Conservation (phyloP, 2,797 vertebrate species). For the Tapera naevia region DNA sequence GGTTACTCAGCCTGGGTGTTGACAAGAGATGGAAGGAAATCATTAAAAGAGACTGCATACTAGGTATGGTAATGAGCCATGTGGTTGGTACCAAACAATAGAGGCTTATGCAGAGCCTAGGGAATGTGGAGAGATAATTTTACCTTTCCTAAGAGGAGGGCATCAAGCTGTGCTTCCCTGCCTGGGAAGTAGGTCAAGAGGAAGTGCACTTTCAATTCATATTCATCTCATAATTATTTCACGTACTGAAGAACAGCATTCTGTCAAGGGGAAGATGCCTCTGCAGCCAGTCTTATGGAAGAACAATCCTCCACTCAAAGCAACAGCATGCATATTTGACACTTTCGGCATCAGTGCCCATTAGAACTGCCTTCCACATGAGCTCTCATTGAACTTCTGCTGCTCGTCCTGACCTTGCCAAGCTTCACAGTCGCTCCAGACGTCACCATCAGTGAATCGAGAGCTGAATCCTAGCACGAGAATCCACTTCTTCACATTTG, state of each 20-base stretch:
- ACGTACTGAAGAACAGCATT: slow-evolving; percentile 38
- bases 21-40: slow-evolving; percentile 57
- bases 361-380: not conserved
- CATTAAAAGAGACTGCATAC: slow-evolving; percentile 40
- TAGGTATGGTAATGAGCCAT: slow-evolving; percentile 53
- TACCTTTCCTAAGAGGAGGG: slow-evolving; percentile 56
- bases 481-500: not conserved
- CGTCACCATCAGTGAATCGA: not conserved
- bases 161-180: slow-evolving; percentile 21
- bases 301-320: not conserved
- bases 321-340: slow-evolving; percentile 3
- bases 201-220: slow-evolving; percentile 61
- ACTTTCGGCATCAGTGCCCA: not conserved
- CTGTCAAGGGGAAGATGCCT: slow-evolving; percentile 21
- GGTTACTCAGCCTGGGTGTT: slow-evolving; percentile 65
- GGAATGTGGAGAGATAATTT: slow-evolving; percentile 48
- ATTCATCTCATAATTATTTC: slow-evolving; percentile 71
- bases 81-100: slow-evolving; percentile 45
- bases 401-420: not conserved
- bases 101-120: slow-evolving; percentile 21
- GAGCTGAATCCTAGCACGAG: not conserved
- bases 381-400: not conserved
- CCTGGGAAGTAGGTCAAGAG: slow-evolving; percentile 72
- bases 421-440: not conserved
- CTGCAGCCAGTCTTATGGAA: slow-evolving; percentile 29